Percentiles rank a stretch among this genome's conserved stretches.
phyloP scores from a whole-genome alignment of 2,797 vertebrate genomes.

The Sebastes alutus region DNA sequence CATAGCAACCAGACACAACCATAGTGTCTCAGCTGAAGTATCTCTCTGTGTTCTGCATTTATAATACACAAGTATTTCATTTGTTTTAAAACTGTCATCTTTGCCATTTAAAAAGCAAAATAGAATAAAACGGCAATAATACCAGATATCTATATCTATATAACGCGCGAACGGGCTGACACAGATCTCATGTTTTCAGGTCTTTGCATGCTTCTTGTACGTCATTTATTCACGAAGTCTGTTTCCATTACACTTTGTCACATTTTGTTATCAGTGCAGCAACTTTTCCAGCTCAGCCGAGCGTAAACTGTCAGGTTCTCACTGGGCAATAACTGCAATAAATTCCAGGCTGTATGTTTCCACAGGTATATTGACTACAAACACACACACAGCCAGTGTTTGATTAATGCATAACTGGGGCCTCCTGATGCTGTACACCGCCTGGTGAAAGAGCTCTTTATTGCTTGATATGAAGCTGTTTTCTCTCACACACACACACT shows the following conservation, averaged over 20 bases:
- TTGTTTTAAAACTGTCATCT: too few relatives aligned
- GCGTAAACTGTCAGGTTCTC: not conserved
- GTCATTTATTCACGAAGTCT: not conserved
- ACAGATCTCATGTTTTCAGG: too few relatives aligned
- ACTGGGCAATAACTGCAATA: not conserved
- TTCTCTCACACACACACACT: not conserved
- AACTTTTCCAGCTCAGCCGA: not conserved
- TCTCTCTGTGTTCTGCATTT: too few relatives aligned
- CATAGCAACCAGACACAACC: too few relatives aligned
- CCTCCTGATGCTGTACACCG: slow-evolving; percentile 14
- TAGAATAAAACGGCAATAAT: too few relatives aligned
- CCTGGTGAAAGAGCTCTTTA: slow-evolving; percentile 35
- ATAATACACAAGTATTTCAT: too few relatives aligned
- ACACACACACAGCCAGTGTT: slow-evolving; percentile 1
- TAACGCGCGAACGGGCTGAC: too few relatives aligned
- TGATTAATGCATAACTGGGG: slow-evolving; percentile 2
- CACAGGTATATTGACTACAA: slow-evolving; percentile 1
- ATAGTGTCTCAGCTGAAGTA: too few relatives aligned
- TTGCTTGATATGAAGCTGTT: not conserved
- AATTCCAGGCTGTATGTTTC: slow-evolving; percentile 1
- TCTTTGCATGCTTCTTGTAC: not conserved
- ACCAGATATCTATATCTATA: too few relatives aligned
- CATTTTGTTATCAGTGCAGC: not conserved
- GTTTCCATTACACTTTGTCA: not conserved
- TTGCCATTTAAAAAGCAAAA: too few relatives aligned